These are phyloP conservation scores for Tetrao urogallus DNA, from an alignment of 2,113 vertebrate genomes.

Conservation along the genomic window DNA sequence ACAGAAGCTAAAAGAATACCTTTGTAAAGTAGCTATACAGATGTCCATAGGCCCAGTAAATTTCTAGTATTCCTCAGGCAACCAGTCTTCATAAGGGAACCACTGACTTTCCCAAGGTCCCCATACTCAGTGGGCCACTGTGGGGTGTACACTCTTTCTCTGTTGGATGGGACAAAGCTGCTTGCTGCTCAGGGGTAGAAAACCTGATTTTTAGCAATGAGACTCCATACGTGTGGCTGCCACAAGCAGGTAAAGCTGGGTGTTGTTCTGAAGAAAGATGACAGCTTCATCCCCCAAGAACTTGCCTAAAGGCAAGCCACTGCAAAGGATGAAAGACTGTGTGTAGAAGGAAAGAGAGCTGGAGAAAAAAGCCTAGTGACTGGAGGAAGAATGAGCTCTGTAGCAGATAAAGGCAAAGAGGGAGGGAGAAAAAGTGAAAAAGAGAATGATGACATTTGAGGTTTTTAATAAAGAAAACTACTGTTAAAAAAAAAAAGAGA, in stretches of 20 bases:
- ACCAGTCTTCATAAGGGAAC: neutral
- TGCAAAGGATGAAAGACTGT: neutral
- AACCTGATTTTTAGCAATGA: neutral
- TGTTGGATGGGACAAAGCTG: neutral
- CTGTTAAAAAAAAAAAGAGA: neutral
- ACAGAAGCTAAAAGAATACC: neutral
- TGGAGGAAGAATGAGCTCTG: neutral
- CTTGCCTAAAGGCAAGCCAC: fast-evolving
- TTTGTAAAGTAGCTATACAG: neutral
- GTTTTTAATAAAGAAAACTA: neutral
- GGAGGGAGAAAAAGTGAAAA: neutral
- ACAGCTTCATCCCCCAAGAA: neutral
- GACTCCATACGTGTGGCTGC: neutral
- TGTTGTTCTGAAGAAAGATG: fast-evolving
- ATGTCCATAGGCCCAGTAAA: neutral
- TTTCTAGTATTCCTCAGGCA: neutral
- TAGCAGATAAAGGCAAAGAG: neutral
- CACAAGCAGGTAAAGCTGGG: fast-evolving
- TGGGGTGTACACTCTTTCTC: neutral
- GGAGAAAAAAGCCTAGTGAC: neutral
- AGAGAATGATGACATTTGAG: neutral
- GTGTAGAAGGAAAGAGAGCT: neutral
- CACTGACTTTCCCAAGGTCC: neutral
- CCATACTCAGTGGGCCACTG: neutral
- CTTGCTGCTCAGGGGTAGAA: neutral